Evolutionary conservation across 1,140 invertebrate species (phyloP).

Genomic region (Catajapyx aquilonaris): DNA sequence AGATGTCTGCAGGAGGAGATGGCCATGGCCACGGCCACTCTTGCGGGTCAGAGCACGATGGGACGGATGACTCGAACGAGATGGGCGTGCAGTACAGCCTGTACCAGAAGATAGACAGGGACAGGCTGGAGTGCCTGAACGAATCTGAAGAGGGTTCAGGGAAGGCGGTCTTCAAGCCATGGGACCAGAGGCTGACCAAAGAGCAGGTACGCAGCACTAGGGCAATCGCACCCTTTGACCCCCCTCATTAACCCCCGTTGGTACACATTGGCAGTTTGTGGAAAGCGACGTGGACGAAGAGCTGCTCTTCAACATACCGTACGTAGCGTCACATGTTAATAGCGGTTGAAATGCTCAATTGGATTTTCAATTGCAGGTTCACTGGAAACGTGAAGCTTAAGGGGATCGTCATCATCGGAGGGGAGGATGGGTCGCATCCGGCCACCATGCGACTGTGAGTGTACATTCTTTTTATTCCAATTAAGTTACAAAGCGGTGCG

Average conservation of each 20-base stretch:
- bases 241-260: no score
- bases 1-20: no score
- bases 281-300: slow-evolving; percentile 90
- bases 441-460: slow-evolving; percentile 67
- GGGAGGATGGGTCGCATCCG: slow-evolving; percentile 63
- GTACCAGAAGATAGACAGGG: slow-evolving; percentile 69
- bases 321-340: slow-evolving; percentile 15
- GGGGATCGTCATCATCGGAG: slow-evolving; percentile 74
- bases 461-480: slow-evolving; percentile 1
- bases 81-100: slow-evolving; percentile 69
- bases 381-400: slow-evolving; percentile 87
- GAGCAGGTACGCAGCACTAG: slow-evolving; percentile 33
- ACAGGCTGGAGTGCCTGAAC: slow-evolving; percentile 79
- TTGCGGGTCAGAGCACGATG: slow-evolving; percentile 19
- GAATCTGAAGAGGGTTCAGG: slow-evolving; percentile 66
- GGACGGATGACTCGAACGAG: slow-evolving; percentile 44
- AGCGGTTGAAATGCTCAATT: slow-evolving; percentile 8
- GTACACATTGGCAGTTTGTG: slow-evolving; percentile 69
- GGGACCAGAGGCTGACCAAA: slow-evolving; percentile 61
- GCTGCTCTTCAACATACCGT: slow-evolving; percentile 84
- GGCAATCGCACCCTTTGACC: no score
- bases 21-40: slow-evolving; percentile 12
- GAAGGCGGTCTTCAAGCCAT: slow-evolving; percentile 74
- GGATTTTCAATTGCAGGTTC: slow-evolving; percentile 33
- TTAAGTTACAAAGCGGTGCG: slow-evolving; percentile 2